Evolutionary conservation across 2,113 vertebrate species (phyloP).

Genomic region (Tringa solitaria): DNA sequence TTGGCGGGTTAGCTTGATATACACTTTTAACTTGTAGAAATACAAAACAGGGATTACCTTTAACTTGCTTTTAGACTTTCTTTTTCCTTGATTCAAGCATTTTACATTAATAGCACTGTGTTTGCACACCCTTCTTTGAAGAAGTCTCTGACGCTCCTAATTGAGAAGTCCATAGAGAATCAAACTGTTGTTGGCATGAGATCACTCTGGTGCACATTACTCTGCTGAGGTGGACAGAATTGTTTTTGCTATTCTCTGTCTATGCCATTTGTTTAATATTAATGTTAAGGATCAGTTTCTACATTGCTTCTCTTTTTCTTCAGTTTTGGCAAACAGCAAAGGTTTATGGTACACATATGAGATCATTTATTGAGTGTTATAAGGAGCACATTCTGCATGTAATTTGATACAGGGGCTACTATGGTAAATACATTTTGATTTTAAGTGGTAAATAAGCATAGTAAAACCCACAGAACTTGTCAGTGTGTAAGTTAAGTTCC

Average conservation of each 20-base stretch:
- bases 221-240: background rate
- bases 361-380: conserved; percentile 63
- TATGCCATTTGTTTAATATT: conserved; percentile 11
- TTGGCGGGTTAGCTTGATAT: background rate
- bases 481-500: background rate
- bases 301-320: conserved; percentile 27
- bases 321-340: conserved; percentile 34
- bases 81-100: background rate
- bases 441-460: conserved; percentile 43
- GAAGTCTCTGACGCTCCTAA: background rate
- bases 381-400: conserved; percentile 21
- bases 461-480: background rate
- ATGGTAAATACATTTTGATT: conserved; percentile 13
- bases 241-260: background rate
- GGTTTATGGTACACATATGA: conserved; percentile 49
- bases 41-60: background rate
- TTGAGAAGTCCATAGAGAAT: background rate
- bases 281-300: conserved; percentile 31
- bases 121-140: background rate
- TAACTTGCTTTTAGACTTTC: background rate
- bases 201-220: background rate
- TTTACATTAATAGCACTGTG: background rate
- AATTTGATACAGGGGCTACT: conserved; percentile 42
- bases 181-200: background rate
- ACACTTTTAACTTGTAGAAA: background rate